A percentile compares a stretch with the other conserved stretches of the same genome.
phyloP scores from a whole-genome alignment of 2,113 vertebrate genomes.

The Bos indicus region DNA sequence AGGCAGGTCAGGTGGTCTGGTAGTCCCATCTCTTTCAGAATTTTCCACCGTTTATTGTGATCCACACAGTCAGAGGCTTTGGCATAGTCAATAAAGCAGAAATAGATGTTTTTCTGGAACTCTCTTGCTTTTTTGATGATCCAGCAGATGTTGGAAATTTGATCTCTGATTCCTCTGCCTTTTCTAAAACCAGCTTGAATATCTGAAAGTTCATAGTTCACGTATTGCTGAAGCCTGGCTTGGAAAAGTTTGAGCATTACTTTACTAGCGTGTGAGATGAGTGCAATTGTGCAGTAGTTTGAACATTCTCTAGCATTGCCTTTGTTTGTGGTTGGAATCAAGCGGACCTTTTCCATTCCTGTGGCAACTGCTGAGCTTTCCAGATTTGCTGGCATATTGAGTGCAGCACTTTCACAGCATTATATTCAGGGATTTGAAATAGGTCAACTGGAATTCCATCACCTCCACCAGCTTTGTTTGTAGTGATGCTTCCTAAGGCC shows the following conservation, averaged over 20 bases:
- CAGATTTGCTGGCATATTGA: background rate
- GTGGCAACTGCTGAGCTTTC: background rate
- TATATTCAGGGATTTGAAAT: background rate
- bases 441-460: background rate
- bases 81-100: background rate
- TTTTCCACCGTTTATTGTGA: no score
- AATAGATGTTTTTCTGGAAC: background rate
- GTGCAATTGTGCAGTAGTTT: background rate
- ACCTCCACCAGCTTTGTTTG: rapidly evolving
- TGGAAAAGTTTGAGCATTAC: background rate
- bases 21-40: no score
- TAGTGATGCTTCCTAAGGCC: background rate
- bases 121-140: background rate
- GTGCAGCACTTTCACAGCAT: background rate
- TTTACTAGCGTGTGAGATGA: background rate
- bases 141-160: background rate
- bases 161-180: background rate
- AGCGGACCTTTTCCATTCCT: background rate
- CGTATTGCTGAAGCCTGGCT: background rate
- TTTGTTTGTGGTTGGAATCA: background rate
- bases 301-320: background rate
- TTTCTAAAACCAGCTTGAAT: background rate
- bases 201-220: background rate
- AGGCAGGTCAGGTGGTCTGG: no score
- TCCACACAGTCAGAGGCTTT: no score